These are phyloP conservation scores for Amblyopsis hoosieri DNA, from an alignment of 2,797 vertebrate genomes.

Conservation along the genomic window DNA sequence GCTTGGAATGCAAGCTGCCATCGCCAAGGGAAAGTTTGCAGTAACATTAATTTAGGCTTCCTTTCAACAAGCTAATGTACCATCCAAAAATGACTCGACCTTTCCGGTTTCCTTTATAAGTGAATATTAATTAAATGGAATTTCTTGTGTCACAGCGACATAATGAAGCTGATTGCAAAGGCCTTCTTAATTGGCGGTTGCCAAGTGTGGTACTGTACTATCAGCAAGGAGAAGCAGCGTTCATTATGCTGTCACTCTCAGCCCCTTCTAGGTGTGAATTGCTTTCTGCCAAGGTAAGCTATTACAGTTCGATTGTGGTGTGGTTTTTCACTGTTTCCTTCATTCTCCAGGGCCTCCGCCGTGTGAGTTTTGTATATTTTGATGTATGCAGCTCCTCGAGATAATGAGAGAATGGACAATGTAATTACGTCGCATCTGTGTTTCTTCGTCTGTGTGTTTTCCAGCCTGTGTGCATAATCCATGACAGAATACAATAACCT, in stretches of 20 bases:
- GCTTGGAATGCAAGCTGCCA: background rate
- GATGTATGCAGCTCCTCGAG: constrained; percentile 3
- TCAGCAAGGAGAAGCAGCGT: constrained; percentile 38
- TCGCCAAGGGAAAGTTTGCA: constrained; percentile 18
- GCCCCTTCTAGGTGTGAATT: constrained; percentile 43
- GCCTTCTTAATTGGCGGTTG: constrained; percentile 48
- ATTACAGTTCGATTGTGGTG: constrained; percentile 32
- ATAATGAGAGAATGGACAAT: constrained; percentile 25
- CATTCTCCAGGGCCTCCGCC: constrained; percentile 14
- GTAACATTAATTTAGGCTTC: constrained; percentile 5
- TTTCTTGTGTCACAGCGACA: constrained; percentile 38
- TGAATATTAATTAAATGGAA: constrained; percentile 6
- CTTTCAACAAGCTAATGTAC: constrained; percentile 14
- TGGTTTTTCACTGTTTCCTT: constrained; percentile 25
- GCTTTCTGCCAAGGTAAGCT: constrained; percentile 37
- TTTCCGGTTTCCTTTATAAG: constrained; percentile 21
- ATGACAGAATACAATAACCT: constrained; percentile 23
- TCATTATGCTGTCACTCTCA: constrained; percentile 60
- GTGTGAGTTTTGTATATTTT: constrained; percentile 24
- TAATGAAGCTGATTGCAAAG: constrained; percentile 21
- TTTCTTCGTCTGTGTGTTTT: constrained; percentile 14
- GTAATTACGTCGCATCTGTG: constrained; percentile 8
- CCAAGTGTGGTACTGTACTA: constrained; percentile 39
- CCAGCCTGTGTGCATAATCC: constrained; percentile 18
- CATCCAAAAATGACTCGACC: constrained; percentile 28